Evolutionary conservation across 2,113 vertebrate genomes (phyloP).

Genomic region (Myotis brandtii): DNA sequence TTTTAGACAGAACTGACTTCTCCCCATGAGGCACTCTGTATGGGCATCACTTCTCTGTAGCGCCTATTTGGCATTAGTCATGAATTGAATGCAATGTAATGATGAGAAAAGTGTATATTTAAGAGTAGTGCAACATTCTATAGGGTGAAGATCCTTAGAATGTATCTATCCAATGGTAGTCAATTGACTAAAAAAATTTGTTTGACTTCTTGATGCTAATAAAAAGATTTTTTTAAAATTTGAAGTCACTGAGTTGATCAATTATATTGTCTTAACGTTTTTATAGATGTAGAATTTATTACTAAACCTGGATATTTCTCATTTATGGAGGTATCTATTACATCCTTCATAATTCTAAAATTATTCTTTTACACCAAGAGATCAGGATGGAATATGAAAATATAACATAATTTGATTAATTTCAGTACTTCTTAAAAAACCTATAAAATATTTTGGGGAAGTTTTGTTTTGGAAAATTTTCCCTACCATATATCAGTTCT

Average conservation of each 20-base stretch:
- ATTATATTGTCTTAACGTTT: not conserved
- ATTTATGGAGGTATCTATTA: not conserved
- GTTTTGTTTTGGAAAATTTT: not conserved
- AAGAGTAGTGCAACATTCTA: not conserved
- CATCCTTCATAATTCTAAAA: not conserved
- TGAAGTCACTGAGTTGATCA: not conserved
- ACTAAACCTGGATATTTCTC: not conserved
- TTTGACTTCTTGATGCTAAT: not conserved
- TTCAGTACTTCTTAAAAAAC: slow-evolving; percentile 17
- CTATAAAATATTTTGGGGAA: slow-evolving; percentile 15
- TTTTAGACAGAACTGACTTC: not conserved
- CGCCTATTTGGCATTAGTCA: not conserved
- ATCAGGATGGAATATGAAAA: not conserved
- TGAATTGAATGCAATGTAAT: not conserved
- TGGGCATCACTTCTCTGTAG: not conserved
- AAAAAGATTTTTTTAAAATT: not conserved
- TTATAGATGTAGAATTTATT: not conserved
- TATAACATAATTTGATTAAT: not conserved
- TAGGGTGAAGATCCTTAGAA: not conserved
- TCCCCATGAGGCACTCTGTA: not conserved
- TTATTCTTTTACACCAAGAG: not conserved
- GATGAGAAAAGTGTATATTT: not conserved
- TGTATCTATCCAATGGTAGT: not conserved
- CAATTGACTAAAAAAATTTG: not conserved
- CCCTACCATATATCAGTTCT: not conserved